Conservation (phyloP, 2,888 invertebrate genomes). For the Tiliacea citrago region DNA sequence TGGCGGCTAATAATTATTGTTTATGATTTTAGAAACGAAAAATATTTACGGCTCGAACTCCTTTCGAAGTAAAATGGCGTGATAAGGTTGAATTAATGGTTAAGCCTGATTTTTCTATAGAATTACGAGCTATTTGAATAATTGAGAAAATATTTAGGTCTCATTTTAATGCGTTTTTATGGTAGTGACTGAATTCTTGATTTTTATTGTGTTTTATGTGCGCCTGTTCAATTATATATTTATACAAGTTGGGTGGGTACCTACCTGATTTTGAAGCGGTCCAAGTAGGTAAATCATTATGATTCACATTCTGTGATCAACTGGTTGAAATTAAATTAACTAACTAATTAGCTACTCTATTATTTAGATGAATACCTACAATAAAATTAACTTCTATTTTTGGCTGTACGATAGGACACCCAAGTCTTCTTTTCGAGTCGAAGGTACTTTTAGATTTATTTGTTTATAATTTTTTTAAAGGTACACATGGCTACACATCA, state of each 20-base stretch:
- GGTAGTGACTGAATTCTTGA: slow-evolving; percentile 33
- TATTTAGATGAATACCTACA: neutral
- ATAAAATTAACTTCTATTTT: neutral
- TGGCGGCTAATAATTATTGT: slow-evolving; percentile 47
- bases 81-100: slow-evolving; percentile 54
- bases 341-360: neutral
- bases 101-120: slow-evolving; percentile 26
- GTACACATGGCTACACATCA: too few relatives aligned
- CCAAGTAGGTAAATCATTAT: neutral
- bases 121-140: slow-evolving; percentile 50
- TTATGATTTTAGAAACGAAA: slow-evolving; percentile 30
- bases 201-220: slow-evolving; percentile 31
- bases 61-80: slow-evolving; percentile 24
- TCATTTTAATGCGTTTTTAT: slow-evolving; percentile 37
- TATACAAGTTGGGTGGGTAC: neutral
- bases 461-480: too few relatives aligned
- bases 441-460: neutral
- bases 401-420: neutral
- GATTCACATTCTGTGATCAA: neutral
- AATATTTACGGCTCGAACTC: slow-evolving; percentile 48
- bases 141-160: slow-evolving; percentile 45
- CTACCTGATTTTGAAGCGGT: neutral
- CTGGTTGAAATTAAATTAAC: neutral
- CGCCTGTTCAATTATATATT: neutral
- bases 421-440: neutral